A percentile compares a stretch with the other conserved stretches of the same genome.
Conservation (phyloP, 2,113 vertebrate species). For the Gambusia affinis region DNA sequence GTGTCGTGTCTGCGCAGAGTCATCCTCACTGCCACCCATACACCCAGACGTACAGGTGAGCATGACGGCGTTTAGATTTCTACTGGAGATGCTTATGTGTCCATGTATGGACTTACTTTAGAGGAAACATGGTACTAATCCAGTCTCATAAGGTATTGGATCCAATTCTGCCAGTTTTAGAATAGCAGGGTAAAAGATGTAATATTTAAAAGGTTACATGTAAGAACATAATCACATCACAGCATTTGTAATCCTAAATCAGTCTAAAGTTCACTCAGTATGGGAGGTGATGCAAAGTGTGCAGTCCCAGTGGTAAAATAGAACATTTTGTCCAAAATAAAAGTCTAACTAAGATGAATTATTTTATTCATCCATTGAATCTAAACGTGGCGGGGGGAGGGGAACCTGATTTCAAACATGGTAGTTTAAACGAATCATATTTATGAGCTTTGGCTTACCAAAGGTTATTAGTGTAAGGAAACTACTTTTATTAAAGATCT, state of each 20-base stretch:
- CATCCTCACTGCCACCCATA: slow-evolving; percentile 87
- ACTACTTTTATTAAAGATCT: not conserved
- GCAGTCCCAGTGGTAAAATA: too few species aligned
- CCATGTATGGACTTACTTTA: not conserved
- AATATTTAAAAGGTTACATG: too few species aligned
- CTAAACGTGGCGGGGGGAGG: not conserved
- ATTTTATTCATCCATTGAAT: not conserved
- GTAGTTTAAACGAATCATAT: not conserved
- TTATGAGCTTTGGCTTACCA: not conserved
- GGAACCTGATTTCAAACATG: not conserved
- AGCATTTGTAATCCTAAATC: too few species aligned
- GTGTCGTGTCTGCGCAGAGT: slow-evolving; percentile 89
- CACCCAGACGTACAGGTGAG: slow-evolving; percentile 86
- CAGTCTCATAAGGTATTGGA: too few species aligned
- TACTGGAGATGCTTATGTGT: not conserved
- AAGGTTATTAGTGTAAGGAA: not conserved
- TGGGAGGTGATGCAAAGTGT: too few species aligned
- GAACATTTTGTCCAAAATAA: too few species aligned
- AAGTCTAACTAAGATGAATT: too few species aligned
- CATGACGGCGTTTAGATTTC: not conserved
- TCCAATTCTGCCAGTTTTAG: too few species aligned
- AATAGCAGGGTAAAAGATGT: too few species aligned
- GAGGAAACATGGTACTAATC: not conserved
- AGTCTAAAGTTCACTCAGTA: too few species aligned
- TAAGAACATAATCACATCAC: too few species aligned